Evolutionary conservation across 2,888 invertebrate genomes (phyloP), one percentile per base, ranked within the genome.

Genomic region (Cyaniris semiargus): DNA sequence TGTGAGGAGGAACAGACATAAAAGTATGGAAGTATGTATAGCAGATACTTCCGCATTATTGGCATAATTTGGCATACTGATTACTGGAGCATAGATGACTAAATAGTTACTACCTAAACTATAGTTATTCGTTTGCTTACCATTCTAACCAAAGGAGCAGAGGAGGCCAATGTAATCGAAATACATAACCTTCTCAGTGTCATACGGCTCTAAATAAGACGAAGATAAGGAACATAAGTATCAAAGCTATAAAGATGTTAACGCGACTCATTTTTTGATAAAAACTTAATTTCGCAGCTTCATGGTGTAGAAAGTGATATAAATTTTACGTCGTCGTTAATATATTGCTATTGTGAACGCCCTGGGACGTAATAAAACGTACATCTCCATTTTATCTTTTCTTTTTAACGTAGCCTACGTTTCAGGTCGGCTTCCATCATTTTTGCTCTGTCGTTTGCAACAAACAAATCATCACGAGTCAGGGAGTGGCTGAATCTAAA

Each of bases 241-340:
- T 44, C 48, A 27, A 7, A 27, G 21, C 23, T 74, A 74, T 48
- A 74, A 74, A 21, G 53, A 74, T 48, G 48, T 48, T 74, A 23
- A 38, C 21, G 23, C 13, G 18, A 27, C 74, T 74, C 74, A 74
- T 74, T 74, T 74, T 74, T 74, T 53, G 74, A 74, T 53, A 48
- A 74, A 74, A 74, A 74, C 48, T 74, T 74, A 48, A 74, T 74
- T 74, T 48, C 74, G 48, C 74, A 27, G 74, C 48, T 74, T 74
- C 53, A 74, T 74, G 74, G 48, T 27, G 48, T 74, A 48, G 74
- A 74, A 74, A 74, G 74, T 74, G 74, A 74, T 74, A 74, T 74
- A 74, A 74, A 74, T 18, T 74, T 74, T 74, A 74, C 27, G 21
- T 48, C 23, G 71, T 38, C 38, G 71, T 71, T 71, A 71, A 71